Evolutionary conservation across 92 coral and sea anemone species (phyloP).

Genomic region (Virgularia gustaviana): DNA sequence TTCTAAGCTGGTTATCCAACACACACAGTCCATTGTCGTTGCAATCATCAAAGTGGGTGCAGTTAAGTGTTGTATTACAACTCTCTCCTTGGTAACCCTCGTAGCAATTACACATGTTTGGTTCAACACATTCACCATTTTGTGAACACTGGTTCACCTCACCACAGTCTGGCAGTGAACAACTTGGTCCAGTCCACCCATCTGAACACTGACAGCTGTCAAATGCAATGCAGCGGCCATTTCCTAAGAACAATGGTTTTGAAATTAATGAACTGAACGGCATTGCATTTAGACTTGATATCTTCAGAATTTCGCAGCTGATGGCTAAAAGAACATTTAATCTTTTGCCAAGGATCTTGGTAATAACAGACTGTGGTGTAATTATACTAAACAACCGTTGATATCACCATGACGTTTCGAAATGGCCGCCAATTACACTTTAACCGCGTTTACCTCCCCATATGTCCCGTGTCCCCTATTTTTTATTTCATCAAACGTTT

Average conservation of each 20-base stretch:
- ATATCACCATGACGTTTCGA: no score
- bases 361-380: no score
- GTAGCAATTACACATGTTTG: conserved; percentile 57
- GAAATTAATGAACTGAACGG: no score
- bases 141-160: conserved; percentile 55
- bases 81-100: conserved; percentile 54
- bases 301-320: no score
- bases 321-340: no score
- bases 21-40: conserved; percentile 55
- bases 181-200: conserved; percentile 67
- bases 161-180: conserved; percentile 56
- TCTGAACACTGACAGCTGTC: conserved; percentile 49
- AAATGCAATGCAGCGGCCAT: conserved; percentile 54
- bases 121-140: conserved; percentile 57
- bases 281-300: no score
- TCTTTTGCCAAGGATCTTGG: no score
- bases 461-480: no score
- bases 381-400: no score
- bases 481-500: no score
- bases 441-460: no score
- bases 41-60: conserved; percentile 53
- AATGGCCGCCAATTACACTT: no score
- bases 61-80: conserved; percentile 50
- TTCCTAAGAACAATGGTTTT: conserved; percentile 46
- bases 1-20: conserved; percentile 18